Evolutionary conservation across 2,113 vertebrate species (phyloP).

Genomic region (Notothenia rossii): DNA sequence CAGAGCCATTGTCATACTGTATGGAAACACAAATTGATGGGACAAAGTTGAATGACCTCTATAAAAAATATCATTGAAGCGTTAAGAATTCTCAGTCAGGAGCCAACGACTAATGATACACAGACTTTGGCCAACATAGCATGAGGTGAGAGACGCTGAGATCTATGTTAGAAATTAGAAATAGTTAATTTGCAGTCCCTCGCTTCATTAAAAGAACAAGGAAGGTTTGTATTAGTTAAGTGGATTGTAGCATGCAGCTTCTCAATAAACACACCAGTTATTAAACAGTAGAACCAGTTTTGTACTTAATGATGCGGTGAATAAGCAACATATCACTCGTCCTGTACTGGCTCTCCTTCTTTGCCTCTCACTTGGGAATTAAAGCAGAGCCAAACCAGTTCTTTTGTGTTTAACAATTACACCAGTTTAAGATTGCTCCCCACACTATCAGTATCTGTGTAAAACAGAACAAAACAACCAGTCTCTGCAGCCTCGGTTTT

Average conservation of each 20-base stretch:
- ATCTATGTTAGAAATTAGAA: neutral
- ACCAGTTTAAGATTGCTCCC: neutral
- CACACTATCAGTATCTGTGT: neutral
- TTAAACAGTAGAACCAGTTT: constrained; percentile 62
- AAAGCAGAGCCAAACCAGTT: constrained; percentile 35
- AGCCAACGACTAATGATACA: neutral
- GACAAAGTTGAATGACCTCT: too few species aligned
- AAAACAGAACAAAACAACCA: constrained; percentile 3
- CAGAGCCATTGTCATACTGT: neutral
- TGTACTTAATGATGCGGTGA: neutral
- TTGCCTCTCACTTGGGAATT: constrained; percentile 17
- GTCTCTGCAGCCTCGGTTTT: neutral
- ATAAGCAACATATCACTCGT: constrained; percentile 22
- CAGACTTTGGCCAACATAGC: neutral
- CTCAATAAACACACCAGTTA: neutral
- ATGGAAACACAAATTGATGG: neutral
- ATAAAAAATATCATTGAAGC: too few species aligned
- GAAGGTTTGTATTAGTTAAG: neutral
- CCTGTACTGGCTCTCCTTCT: constrained; percentile 41
- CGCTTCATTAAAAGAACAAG: neutral
- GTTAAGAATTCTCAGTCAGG: neutral
- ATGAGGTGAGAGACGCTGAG: neutral
- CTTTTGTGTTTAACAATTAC: constrained; percentile 25
- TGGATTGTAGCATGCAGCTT: neutral
- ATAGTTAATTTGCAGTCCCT: neutral